Conservation (phyloP, 2,888 invertebrate species). For the Metellina segmentata region DNA sequence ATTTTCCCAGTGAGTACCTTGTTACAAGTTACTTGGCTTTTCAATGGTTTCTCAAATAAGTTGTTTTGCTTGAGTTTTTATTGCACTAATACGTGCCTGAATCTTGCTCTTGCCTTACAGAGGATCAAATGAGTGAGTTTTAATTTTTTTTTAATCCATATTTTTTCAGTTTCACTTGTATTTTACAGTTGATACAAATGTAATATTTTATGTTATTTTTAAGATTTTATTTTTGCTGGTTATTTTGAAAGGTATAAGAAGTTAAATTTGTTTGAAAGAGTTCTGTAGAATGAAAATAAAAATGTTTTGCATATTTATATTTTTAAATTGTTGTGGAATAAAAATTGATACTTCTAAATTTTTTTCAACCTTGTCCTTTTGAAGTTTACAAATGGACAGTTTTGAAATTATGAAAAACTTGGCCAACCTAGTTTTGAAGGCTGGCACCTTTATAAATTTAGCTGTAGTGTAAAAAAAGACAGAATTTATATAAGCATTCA, state of each 20-base stretch:
- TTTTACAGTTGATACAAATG: neutral
- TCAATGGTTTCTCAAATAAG: neutral
- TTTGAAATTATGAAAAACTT: too few relatives aligned
- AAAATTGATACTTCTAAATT: too few relatives aligned
- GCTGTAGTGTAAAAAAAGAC: too few relatives aligned
- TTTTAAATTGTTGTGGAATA: too few relatives aligned
- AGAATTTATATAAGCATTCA: too few relatives aligned
- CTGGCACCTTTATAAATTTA: too few relatives aligned
- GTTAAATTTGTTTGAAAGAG: neutral
- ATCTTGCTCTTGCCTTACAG: neutral
- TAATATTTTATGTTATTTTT: neutral
- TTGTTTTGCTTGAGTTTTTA: neutral
- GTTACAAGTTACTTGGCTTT: neutral
- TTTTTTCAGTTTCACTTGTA: neutral
- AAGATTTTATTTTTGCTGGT: neutral
- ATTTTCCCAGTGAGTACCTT: neutral
- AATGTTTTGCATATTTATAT: too few relatives aligned
- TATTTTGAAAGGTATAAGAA: neutral
- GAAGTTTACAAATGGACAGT: too few relatives aligned
- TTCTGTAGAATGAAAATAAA: too few relatives aligned
- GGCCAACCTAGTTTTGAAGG: too few relatives aligned
- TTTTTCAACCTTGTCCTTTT: too few relatives aligned
- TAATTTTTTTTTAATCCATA: neutral
- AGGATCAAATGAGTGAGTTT: neutral
- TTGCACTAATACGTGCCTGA: neutral